A percentile compares a stretch with the other conserved stretches of the same genome.
phyloP scores from a whole-genome alignment of 2,113 vertebrate species.

The Chionodraco myersi region DNA sequence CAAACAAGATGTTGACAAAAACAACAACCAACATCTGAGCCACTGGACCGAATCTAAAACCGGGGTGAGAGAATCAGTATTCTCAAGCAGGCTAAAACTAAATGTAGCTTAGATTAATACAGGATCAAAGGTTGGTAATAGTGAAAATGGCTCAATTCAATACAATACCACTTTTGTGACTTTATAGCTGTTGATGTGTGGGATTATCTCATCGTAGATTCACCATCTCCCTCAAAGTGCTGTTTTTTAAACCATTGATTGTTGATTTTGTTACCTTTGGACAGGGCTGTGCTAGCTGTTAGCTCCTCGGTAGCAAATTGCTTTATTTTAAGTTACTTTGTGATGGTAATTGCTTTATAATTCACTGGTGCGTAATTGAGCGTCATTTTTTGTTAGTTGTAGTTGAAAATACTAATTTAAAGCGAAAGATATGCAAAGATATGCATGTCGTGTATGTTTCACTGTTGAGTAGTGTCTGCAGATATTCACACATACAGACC shows the following conservation, averaged over 20 bases:
- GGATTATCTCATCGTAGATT: not conserved
- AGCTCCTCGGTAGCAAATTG: no score
- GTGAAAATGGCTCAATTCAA: not conserved
- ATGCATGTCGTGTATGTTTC: not conserved
- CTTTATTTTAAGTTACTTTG: no score
- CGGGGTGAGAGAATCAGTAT: not conserved
- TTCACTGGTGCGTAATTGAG: not conserved
- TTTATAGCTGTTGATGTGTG: not conserved
- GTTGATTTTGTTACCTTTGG: not conserved
- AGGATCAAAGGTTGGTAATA: not conserved
- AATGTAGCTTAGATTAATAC: no score
- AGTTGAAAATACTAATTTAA: not conserved
- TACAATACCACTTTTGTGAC: not conserved
- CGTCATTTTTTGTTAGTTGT: not conserved
- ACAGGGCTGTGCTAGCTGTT: not conserved
- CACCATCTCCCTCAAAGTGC: no score
- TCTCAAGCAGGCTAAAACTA: no score
- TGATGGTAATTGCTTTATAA: not conserved
- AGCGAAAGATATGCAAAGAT: not conserved
- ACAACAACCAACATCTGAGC: conserved; percentile 16
- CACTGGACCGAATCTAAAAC: conserved; percentile 7
- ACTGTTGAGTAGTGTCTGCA: not conserved
- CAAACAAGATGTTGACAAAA: conserved; percentile 6
- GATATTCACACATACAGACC: not conserved
- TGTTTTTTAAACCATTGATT: not conserved